A percentile compares a stretch with the other conserved stretches of the same genome.
phyloP scores from a whole-genome alignment of 2,888 invertebrate genomes.

The Drosophila vallismaia region DNA sequence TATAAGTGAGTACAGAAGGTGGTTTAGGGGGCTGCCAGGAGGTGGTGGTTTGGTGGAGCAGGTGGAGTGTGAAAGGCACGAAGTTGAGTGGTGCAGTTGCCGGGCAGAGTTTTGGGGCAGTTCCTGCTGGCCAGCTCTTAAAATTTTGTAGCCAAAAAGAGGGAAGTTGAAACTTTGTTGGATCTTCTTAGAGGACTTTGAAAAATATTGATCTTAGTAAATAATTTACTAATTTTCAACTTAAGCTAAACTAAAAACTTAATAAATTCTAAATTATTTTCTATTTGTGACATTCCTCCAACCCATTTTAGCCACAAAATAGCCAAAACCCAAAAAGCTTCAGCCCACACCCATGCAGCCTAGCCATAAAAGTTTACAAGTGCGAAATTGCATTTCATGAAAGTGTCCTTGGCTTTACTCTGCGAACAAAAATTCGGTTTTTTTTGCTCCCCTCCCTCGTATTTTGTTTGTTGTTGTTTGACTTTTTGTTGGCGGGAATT shows the following conservation, averaged over 20 bases:
- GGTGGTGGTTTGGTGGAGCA: background rate
- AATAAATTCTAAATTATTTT: too few relatives aligned
- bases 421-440: conserved; percentile 36
- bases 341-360: conserved; percentile 37
- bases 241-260: too few relatives aligned
- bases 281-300: background rate
- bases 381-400: conserved; percentile 78
- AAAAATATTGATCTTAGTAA: background rate
- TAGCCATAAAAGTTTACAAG: conserved; percentile 76
- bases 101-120: conserved; percentile 3
- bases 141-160: conserved; percentile 31
- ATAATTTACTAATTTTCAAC: too few relatives aligned
- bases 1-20: conserved; percentile 38
- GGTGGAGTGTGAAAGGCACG: conserved; percentile 18
- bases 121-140: conserved; percentile 35
- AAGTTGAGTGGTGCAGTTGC: conserved; percentile 32
- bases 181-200: background rate
- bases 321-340: conserved; percentile 41
- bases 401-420: conserved; percentile 74
- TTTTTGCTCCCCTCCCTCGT: conserved; percentile 6
- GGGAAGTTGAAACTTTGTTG: background rate
- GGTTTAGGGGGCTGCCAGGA: background rate
- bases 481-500: conserved; percentile 25
- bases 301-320: conserved; percentile 1
- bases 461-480: conserved; percentile 32